Evolutionary conservation across 2,113 vertebrate genomes (phyloP), one percentile per base, ranked within the genome.

Genomic region (Hoplias malabaricus): DNA sequence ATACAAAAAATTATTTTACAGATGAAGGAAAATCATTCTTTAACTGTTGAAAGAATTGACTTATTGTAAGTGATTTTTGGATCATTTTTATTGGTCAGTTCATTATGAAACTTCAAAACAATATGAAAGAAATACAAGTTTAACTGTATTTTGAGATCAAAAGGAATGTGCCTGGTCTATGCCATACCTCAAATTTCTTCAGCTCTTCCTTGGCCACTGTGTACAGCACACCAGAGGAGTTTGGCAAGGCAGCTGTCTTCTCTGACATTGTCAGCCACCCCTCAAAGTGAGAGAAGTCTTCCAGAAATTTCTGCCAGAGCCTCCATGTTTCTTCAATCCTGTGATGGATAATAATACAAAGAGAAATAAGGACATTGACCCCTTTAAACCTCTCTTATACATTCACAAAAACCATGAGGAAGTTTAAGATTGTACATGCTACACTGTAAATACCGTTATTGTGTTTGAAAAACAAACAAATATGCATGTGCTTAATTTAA

Each of bases 291-390:
- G 94, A 89, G 83, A 94, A 97, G 84, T 99, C 98, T 4, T 98
- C 97, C 67, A 98, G 88, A 87, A 99, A 99, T 83, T 96, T 99
- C 87, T 99, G 96, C 98, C 98, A 99, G 2, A 99, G 84, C 65
- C 95, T 87, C 96, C 96, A 98, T 0, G 97, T 99, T 90, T 99
- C 98, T 87, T 99, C 96, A 84, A 99, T 98, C 89, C 98, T 99
- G 83, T 62, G 67, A 46, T 23, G 13, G 10, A 65, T 57, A 53
- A 42, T 48, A 29, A 42, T n/a, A 14, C 8, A 66, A 10, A 25
- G 3, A 34, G 56, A 71, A 43, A 10, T 53, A 71, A 36, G 5
- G 13, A n/a, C 13, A 31, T 50, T 53, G 36, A 38, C 0, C 0
- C 11, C 25, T 4, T n/a, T 5, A 29, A 12, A n/a, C 34, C 23